Evolutionary conservation across 2,888 invertebrate genomes (phyloP).

Genomic region (Plemyria rubiginata): DNA sequence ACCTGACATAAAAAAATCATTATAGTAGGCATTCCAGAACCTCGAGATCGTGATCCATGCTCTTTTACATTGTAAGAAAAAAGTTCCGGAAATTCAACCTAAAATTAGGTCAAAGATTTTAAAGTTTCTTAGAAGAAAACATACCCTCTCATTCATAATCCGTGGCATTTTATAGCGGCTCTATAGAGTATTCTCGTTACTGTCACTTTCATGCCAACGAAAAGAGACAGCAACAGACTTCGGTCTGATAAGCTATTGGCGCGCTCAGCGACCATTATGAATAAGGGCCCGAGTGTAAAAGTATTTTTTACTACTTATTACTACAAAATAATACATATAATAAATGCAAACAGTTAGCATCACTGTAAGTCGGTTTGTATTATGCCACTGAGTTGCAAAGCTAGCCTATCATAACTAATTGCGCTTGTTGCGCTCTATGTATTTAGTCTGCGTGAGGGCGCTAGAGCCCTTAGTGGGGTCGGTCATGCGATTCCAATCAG

Average conservation of each 20-base stretch:
- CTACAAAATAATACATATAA: neutral
- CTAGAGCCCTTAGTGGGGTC: conserved; percentile 95
- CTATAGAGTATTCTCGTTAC: too few relatives aligned
- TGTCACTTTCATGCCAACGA: too few relatives aligned
- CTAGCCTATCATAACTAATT: conserved; percentile 33
- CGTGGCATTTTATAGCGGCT: too few relatives aligned
- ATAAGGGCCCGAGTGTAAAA: too few relatives aligned
- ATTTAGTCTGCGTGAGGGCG: conserved; percentile 97
- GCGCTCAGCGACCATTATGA: too few relatives aligned
- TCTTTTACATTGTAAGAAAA: neutral
- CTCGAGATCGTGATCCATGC: neutral
- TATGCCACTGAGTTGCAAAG: conserved; percentile 2
- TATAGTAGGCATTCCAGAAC: neutral
- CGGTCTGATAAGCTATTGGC: too few relatives aligned
- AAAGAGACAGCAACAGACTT: too few relatives aligned
- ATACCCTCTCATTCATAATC: too few relatives aligned
- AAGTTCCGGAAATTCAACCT: neutral
- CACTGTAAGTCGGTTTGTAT: neutral
- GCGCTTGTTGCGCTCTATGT: conserved; percentile 88
- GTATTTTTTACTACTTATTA: neutral
- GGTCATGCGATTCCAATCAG: conserved; percentile 98
- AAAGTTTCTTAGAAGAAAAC: neutral
- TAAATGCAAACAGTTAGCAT: conserved; percentile 11
- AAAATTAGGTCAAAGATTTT: neutral
- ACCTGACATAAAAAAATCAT: neutral